A percentile compares a stretch with the other conserved stretches of the same genome.
Conservation (phyloP, 2,113 vertebrate species). For the Corapipo altera region DNA sequence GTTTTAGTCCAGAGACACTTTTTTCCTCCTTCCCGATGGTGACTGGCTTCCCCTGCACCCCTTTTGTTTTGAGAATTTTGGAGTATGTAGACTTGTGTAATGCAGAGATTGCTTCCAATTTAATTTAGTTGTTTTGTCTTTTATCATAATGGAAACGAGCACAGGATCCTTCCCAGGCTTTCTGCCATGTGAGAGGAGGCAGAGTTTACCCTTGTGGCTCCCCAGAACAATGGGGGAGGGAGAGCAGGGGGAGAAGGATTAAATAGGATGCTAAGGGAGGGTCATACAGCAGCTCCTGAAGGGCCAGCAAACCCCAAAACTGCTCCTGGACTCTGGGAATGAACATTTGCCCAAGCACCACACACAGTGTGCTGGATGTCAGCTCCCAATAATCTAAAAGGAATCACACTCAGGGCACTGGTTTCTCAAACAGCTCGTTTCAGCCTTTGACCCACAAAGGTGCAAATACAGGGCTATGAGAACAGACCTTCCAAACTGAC, state of each 20-base stretch:
- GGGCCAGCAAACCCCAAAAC: not conserved
- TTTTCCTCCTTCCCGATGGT: not conserved
- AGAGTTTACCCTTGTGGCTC: not conserved
- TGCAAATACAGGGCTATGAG: accelerated
- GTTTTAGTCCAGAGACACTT: not conserved
- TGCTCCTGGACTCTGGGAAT: not conserved
- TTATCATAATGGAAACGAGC: constrained; percentile 33
- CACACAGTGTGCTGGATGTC: accelerated
- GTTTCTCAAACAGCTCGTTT: not conserved
- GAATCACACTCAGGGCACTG: not conserved
- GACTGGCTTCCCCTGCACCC: constrained; percentile 8
- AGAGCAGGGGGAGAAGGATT: not conserved
- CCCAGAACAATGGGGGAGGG: not conserved
- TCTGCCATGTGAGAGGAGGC: not conserved
- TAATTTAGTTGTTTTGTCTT: constrained; percentile 92
- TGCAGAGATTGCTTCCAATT: constrained; percentile 82
- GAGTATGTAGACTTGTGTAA: constrained; percentile 59
- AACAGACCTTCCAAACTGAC: not conserved
- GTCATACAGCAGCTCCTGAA: not conserved
- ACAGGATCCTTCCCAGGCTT: constrained; percentile 48
- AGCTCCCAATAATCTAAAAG: not conserved
- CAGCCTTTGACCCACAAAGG: not conserved
- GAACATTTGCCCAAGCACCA: not conserved
- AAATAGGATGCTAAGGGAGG: not conserved
- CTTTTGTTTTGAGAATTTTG: constrained; percentile 64